Conservation (phyloP, 2,113 vertebrate species). For the Rhynchomys soricoides region DNA sequence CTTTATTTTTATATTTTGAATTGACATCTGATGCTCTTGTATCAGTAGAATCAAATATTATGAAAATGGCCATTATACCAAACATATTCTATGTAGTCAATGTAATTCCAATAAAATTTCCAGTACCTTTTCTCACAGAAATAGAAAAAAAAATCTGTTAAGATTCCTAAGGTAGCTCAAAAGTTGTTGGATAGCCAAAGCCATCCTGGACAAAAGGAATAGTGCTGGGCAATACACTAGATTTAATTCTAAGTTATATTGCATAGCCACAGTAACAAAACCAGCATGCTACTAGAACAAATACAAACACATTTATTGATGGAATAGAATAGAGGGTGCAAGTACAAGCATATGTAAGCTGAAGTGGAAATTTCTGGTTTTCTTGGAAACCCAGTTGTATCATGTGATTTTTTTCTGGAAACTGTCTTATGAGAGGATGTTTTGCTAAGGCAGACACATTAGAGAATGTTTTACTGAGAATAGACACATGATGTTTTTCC, state of each 20-base stretch:
- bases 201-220: not conserved
- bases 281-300: not conserved
- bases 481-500: too few relatives aligned
- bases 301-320: not conserved
- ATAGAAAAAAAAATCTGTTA: not conserved
- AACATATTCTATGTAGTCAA: not conserved
- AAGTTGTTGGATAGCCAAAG: not conserved
- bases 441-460: too few relatives aligned
- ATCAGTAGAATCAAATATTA: not conserved
- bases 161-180: not conserved
- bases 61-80: not conserved
- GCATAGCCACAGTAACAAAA: not conserved
- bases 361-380: too few relatives aligned
- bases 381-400: too few relatives aligned
- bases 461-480: too few relatives aligned
- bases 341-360: not conserved
- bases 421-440: too few relatives aligned
- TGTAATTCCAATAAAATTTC: not conserved
- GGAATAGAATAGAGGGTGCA: not conserved
- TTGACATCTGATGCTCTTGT: not conserved
- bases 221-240: not conserved
- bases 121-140: not conserved
- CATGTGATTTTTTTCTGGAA: too few relatives aligned
- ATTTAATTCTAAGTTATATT: not conserved
- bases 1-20: not conserved